Evolutionary conservation across 1,140 invertebrate genomes (phyloP).

Genomic region (Charaxes varanes): DNA sequence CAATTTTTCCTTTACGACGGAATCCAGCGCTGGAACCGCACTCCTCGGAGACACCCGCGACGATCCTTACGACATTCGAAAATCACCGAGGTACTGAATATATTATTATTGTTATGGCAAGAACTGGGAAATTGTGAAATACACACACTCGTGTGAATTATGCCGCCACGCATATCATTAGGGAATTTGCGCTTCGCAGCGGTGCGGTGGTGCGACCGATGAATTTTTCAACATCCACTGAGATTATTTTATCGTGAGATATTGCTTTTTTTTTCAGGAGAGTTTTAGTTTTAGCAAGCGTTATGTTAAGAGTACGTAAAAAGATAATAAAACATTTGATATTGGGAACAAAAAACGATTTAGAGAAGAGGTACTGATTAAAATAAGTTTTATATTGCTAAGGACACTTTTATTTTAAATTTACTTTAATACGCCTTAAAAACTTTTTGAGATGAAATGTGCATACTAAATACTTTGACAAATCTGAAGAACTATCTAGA

Average conservation of each 20-base stretch:
- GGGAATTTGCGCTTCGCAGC: conserved; percentile 37
- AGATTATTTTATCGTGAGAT: conserved; percentile 25
- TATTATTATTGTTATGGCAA: conserved; percentile 52
- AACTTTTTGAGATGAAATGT: too few species aligned
- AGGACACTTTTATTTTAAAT: too few species aligned
- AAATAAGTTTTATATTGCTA: too few species aligned
- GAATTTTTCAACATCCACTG: conserved; percentile 42
- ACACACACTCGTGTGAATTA: conserved; percentile 23
- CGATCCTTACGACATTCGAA: conserved; percentile 39
- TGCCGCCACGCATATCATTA: conserved; percentile 39
- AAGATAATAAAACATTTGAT: too few species aligned
- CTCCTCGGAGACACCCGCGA: conserved; percentile 19
- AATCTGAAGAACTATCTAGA: too few species aligned
- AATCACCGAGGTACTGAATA: conserved; percentile 52
- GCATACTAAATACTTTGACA: too few species aligned
- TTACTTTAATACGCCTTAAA: too few species aligned
- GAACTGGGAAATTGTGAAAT: conserved; percentile 52
- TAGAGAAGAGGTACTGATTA: too few species aligned
- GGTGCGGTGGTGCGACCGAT: conserved; percentile 16
- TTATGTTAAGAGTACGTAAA: not conserved
- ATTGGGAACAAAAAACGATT: too few species aligned
- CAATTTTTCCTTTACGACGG: not conserved
- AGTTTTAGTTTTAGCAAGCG: conserved; percentile 18
- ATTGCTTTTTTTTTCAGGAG: conserved; percentile 14
- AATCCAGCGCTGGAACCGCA: too few species aligned